Conservation (phyloP, 2,113 vertebrate genomes). For the Pteronura brasiliensis region DNA sequence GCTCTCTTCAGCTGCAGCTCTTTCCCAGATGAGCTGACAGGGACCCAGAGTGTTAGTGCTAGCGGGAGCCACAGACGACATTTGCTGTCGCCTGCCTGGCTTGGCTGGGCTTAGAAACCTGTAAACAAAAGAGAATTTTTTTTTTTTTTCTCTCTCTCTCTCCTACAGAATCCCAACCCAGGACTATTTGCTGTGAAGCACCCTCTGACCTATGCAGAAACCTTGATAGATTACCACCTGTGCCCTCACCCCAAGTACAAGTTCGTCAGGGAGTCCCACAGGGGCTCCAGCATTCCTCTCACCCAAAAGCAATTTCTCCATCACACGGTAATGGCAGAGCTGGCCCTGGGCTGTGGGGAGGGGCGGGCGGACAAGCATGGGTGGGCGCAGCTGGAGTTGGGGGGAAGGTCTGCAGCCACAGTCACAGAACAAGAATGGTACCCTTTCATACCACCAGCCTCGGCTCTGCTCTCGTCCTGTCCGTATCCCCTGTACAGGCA, state of each 20-base stretch:
- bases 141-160: neutral
- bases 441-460: accelerated
- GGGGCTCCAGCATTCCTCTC: slow-evolving; percentile 75
- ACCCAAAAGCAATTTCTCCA: slow-evolving; percentile 86
- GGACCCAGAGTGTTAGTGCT: neutral
- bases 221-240: slow-evolving; percentile 87
- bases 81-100: neutral
- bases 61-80: neutral
- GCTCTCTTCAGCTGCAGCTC: neutral
- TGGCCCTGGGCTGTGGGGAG: neutral
- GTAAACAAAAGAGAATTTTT: neutral
- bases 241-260: slow-evolving; percentile 89
- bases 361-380: neutral
- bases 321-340: slow-evolving; percentile 80
- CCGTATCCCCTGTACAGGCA: neutral
- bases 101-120: neutral
- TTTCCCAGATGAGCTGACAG: accelerated
- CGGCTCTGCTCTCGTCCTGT: neutral
- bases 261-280: slow-evolving; percentile 67
- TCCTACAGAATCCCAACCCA: slow-evolving; percentile 90
- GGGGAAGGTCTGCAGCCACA: neutral
- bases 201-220: slow-evolving; percentile 87
- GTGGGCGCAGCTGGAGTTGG: neutral
- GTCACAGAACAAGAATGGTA: neutral
- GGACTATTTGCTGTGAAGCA: slow-evolving; percentile 84